A percentile compares a stretch with the other conserved stretches of the same genome.
Conservation (phyloP, 1,140 invertebrate species). For the Diorhabda carinulata region DNA sequence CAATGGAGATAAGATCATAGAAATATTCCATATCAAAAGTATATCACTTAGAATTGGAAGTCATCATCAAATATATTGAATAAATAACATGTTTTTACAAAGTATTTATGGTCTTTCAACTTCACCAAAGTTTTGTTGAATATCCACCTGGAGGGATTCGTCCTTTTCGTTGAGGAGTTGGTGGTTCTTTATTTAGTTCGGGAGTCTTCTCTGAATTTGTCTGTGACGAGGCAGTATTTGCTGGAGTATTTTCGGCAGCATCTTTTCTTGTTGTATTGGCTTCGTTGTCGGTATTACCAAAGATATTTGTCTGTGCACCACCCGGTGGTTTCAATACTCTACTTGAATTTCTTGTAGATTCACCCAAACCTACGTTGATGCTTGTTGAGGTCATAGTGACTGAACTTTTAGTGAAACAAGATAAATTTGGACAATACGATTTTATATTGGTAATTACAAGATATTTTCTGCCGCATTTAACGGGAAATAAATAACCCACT, state of each 20-base stretch:
- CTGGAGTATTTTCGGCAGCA: conserved; percentile 21
- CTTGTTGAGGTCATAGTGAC: conserved; percentile 41
- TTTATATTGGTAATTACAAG: too few relatives aligned
- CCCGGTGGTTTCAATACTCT: conserved; percentile 45
- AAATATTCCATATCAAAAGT: too few relatives aligned
- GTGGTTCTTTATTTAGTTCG: conserved; percentile 4
- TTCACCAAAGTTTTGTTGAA: conserved; percentile 45
- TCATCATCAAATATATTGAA: too few relatives aligned
- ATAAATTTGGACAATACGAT: too few relatives aligned
- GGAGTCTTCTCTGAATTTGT: background rate
- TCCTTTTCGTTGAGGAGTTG: conserved; percentile 17
- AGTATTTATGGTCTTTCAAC: too few relatives aligned
- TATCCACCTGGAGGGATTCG: conserved; percentile 44
- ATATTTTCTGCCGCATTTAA: too few relatives aligned
- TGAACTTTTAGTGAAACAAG: background rate
- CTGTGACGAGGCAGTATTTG: background rate
- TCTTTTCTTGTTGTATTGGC: conserved; percentile 24
- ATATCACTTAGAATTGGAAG: too few relatives aligned
- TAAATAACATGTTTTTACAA: too few relatives aligned
- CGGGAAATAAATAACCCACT: too few relatives aligned
- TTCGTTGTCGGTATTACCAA: conserved; percentile 30
- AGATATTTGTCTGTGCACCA: conserved; percentile 44
- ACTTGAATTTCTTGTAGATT: conserved; percentile 39
- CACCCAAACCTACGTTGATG: conserved; percentile 34
- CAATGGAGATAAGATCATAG: too few relatives aligned